Evolutionary conservation across 23 tunicate genomes (phyloP), one percentile per base, ranked within the genome.

Genomic region (Phallusia fumigata): DNA sequence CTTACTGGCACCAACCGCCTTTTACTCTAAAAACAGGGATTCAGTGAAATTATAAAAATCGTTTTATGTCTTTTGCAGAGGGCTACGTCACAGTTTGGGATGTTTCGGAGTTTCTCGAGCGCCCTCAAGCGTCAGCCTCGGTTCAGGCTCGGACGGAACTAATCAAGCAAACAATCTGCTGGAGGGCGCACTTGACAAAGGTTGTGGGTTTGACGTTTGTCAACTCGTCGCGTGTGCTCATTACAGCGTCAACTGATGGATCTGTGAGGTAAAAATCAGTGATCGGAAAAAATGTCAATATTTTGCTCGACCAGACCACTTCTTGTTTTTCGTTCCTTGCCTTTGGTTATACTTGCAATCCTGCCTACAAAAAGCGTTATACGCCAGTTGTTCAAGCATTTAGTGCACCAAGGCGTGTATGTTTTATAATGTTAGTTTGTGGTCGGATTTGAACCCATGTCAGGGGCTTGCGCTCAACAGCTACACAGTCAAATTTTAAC

Each of bases 171-270:
- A 77, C 83, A 19, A 85, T 91, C 65, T 81, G 90, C 76, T 91
- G 96, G 96, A 76, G 96, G 31, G 96, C 96, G 50, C 96, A 91
- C 76, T 58, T 91, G 74, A 86, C 83, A 83, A 91, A 91, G 79
- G 69, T 91, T 5, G 90, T 83, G 0, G 65, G 83, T 52, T 76
- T 91, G 47, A 21, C 52, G 31, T 91, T 81, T 53, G 96, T 74
- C 69, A 83, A 86, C 75, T 33, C 53, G 24, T 78, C 83, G 18
- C 79, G 90, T 30, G 90, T 84, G 24, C 82, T 91, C 0, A 79
- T 91, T 32, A 73, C 96, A 8, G 96, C 96, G 18, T 91, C 96
- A 1, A 91, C 87, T 30, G 96, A 91, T 58, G 96, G 96, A 22
- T 91, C 96, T 19, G 96, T 91, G 19, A 86, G 96, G 95, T 85